Conservation (phyloP, 2,888 invertebrate species). For the Boloria euphrosyne region DNA sequence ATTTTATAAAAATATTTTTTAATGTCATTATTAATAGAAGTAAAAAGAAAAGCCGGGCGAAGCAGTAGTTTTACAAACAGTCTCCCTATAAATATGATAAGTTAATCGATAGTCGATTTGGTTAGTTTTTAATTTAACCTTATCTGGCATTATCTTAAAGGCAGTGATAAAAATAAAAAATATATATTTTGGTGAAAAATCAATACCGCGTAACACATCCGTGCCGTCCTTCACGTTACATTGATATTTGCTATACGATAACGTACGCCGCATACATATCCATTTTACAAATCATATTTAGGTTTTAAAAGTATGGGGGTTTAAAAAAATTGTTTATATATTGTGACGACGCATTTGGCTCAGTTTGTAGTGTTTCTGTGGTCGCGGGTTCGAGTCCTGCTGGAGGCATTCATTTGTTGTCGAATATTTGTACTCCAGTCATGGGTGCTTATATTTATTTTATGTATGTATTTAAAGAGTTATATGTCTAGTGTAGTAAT, state of each 20-base stretch:
- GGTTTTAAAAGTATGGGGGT: too few species aligned
- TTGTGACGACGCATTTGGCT: too few species aligned
- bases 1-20: too few species aligned
- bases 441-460: too few species aligned
- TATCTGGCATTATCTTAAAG: slow-evolving; percentile 70
- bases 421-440: too few species aligned
- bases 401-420: too few species aligned
- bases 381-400: too few species aligned
- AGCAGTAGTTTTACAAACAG: background rate
- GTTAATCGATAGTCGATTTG: slow-evolving; percentile 56
- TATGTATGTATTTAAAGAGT: too few species aligned
- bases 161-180: slow-evolving; percentile 62
- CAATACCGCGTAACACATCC: slow-evolving; percentile 52
- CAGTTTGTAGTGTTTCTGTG: too few species aligned
- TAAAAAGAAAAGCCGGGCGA: background rate
- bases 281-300: background rate
- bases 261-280: background rate
- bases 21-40: background rate
- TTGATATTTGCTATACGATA: slow-evolving; percentile 13
- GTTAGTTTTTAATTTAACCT: slow-evolving; percentile 70
- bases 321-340: too few species aligned
- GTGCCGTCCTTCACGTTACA: slow-evolving; percentile 33
- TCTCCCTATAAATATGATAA: slow-evolving; percentile 35
- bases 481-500: too few species aligned
- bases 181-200: slow-evolving; percentile 67